Evolutionary conservation across 2,113 vertebrate species (phyloP).

Genomic region (Tenebrosternarchus preto): DNA sequence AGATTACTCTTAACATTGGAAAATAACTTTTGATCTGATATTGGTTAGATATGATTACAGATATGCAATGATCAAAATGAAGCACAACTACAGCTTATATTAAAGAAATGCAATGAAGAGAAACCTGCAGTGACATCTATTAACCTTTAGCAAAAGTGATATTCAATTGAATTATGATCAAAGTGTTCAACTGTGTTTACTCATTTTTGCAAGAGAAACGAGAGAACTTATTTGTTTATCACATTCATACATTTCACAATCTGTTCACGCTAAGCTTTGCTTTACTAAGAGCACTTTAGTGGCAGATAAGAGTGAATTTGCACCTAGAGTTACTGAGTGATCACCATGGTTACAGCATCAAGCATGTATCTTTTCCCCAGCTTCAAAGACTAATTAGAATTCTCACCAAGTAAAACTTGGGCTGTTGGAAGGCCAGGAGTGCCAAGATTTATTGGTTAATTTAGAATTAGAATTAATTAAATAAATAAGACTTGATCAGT

Average conservation of each 20-base stretch:
- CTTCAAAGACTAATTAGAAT: conserved; percentile 35
- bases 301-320: conserved; percentile 23
- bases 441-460: no score
- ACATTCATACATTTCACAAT: background rate
- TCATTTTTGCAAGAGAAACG: background rate
- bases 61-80: no score
- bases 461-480: no score
- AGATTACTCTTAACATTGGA: no score
- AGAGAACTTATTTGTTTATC: conserved; percentile 2
- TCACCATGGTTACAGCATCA: conserved; percentile 41
- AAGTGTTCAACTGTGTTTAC: no score
- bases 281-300: conserved; percentile 26
- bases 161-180: no score
- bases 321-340: background rate
- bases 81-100: no score
- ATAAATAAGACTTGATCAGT: conserved; percentile 7
- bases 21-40: no score
- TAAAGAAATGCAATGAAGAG: no score
- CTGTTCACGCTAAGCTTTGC: background rate
- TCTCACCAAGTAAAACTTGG: conserved; percentile 26
- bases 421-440: background rate
- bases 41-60: no score
- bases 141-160: no score
- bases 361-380: conserved; percentile 24
- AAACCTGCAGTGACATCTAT: no score